Evolutionary conservation across 2,888 invertebrate species (phyloP).

Genomic region (Oxycera nigricornis): DNA sequence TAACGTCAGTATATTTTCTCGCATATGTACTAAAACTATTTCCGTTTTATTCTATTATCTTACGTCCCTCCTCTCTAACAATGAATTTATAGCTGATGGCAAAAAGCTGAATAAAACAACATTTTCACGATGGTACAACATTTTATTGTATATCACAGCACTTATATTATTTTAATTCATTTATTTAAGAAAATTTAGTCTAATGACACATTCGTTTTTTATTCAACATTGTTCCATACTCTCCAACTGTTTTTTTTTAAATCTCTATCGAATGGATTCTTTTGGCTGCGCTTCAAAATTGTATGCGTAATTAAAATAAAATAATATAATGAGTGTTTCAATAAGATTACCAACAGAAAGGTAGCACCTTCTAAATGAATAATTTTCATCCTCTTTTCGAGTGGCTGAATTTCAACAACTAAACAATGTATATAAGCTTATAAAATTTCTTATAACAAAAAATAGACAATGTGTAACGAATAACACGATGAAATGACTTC

Average conservation of each 20-base stretch:
- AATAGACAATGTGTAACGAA: too few relatives aligned
- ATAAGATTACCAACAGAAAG: conserved; percentile 13
- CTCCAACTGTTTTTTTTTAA: not conserved
- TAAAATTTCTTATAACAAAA: too few relatives aligned
- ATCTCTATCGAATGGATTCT: not conserved
- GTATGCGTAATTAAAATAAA: not conserved
- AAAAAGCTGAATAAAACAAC: not conserved
- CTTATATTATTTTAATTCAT: conserved; percentile 17
- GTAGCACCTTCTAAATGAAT: not conserved
- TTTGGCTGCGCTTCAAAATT: conserved; percentile 5
- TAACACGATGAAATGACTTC: too few relatives aligned
- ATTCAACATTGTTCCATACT: not conserved
- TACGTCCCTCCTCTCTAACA: too few relatives aligned
- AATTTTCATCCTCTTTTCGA: too few relatives aligned
- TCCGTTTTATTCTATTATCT: too few relatives aligned
- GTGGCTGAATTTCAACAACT: too few relatives aligned
- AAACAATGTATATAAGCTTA: too few relatives aligned
- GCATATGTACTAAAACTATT: too few relatives aligned
- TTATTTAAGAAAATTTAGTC: conserved; percentile 12
- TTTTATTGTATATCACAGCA: conserved; percentile 40
- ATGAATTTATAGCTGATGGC: not conserved
- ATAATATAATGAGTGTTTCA: not conserved
- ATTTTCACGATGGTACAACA: conserved; percentile 16
- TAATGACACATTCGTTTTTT: conserved; percentile 12
- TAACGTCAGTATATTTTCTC: too few relatives aligned